Evolutionary conservation across 53 echinoderm and acorn worm species (phyloP).

Genomic region (Paracentrotus lividus): DNA sequence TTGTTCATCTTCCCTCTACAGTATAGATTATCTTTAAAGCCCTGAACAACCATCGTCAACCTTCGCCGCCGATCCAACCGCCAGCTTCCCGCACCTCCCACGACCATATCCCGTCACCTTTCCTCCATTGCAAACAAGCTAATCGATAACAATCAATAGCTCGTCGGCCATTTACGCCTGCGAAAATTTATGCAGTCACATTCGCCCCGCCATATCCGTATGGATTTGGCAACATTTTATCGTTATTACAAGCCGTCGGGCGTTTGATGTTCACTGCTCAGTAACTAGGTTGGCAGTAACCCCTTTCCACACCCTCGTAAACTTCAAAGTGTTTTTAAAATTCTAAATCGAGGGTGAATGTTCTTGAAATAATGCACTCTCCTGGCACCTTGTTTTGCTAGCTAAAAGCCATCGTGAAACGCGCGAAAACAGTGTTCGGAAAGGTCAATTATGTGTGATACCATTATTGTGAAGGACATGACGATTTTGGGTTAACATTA

Average conservation of each 20-base stretch:
- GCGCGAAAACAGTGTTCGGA: background rate
- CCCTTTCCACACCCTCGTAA: background rate
- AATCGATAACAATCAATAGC: constrained; percentile 40
- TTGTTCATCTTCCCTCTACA: no score
- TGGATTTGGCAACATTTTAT: constrained; percentile 61
- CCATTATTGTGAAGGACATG: background rate
- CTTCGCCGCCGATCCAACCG: background rate
- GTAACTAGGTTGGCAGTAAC: background rate
- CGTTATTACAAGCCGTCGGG: constrained; percentile 34
- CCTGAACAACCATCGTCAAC: background rate
- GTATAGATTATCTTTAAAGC: no score
- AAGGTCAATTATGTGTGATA: background rate
- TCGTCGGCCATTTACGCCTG: constrained; percentile 50
- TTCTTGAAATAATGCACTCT: background rate
- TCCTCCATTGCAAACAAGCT: constrained; percentile 40
- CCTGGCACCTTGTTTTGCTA: background rate
- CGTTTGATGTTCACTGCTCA: constrained; percentile 15
- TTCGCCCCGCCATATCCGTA: constrained; percentile 16
- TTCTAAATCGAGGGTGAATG: background rate
- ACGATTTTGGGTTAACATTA: background rate
- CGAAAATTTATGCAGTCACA: constrained; percentile 46
- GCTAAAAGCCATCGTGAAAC: background rate
- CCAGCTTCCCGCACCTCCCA: background rate
- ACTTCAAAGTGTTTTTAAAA: background rate
- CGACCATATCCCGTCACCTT: constrained; percentile 8